Evolutionary conservation across 2,113 vertebrate genomes (phyloP), one percentile per base, ranked within the genome.

Genomic region (Prionailurus bengalensis): DNA sequence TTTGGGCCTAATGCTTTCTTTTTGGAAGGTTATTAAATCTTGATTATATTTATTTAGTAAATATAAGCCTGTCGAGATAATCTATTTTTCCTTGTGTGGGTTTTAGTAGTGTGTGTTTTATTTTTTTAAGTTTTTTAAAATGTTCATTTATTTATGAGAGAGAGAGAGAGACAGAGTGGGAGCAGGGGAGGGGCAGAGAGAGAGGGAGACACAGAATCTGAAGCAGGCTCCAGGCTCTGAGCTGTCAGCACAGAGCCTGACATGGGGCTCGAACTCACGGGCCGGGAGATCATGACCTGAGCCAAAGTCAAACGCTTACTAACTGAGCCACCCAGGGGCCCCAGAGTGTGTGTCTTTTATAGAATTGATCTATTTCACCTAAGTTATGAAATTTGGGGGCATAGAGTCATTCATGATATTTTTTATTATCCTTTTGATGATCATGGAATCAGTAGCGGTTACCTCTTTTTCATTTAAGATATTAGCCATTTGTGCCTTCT

Each of bases 381-480:
- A 73, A 65, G 6, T 74, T 53, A 61, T 66, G 27, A 87, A 87
- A 55, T 78, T 93, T 88, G 19, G 39, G 36, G 33, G 7, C 31
- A 81, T 74, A 45, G 13, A 65, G 3, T 90, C 68, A 7, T 95
- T 84, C 6, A 89, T 73, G 76, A 61, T 16, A 61, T 83, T 78
- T 65, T 95, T 80, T 92, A 53, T 78, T 92, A 36, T 76, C 2
- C 13, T 96, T 94, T 91, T 71, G 89, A 88, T 88, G 45, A 82
- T 78, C 36, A 53, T 66, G 21, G 53, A 66, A 55, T 92, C 36
- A 79, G 29, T 89, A 78, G 29, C 65, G 19, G 31, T 78, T 70
- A 53, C 27, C 39, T 1, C 8, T 55, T 10, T 48, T 89, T 76
- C 3, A 86, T 86, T 84, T 76, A 27, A 80, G n/a, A 83, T 83